A percentile compares a stretch with the other conserved stretches of the same genome.
Conservation (phyloP, 2,888 invertebrate species). For the Nudaria mundana region DNA sequence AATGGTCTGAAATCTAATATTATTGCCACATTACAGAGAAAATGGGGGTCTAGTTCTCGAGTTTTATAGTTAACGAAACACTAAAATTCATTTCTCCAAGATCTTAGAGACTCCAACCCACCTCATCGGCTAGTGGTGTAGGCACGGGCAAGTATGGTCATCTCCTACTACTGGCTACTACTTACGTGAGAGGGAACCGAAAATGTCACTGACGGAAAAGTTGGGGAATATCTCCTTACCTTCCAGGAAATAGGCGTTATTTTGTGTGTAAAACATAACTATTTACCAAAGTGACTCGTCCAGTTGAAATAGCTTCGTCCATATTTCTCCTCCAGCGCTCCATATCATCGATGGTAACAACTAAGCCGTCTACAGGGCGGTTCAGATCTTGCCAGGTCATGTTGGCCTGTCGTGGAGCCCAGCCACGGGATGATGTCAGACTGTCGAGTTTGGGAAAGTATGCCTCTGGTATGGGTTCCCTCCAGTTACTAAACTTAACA, state of each 20-base stretch:
- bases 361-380: conserved; percentile 83
- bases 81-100: too few relatives aligned
- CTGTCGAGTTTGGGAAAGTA: conserved; percentile 92
- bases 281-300: conserved; percentile 80
- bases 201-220: too few relatives aligned
- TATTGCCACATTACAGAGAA: neutral
- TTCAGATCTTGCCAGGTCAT: conserved; percentile 83
- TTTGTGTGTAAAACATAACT: neutral
- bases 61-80: too few relatives aligned
- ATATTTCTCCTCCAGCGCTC: conserved; percentile 89
- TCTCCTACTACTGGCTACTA: too few relatives aligned
- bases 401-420: conserved; percentile 85
- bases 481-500: conserved; percentile 84
- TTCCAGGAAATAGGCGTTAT: too few relatives aligned
- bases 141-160: too few relatives aligned
- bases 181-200: too few relatives aligned
- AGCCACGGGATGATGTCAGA: conserved; percentile 84
- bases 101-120: too few relatives aligned
- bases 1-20: neutral
- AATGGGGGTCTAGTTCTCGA: too few relatives aligned
- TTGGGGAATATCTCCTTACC: too few relatives aligned
- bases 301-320: conserved; percentile 87
- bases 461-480: conserved; percentile 86
- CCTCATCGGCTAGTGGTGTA: too few relatives aligned
- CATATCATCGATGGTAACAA: conserved; percentile 83